These are phyloP conservation scores for Pocillopora damicornis DNA, from an alignment of 64 coral and sea anemone species.

Conservation along the genomic window DNA sequence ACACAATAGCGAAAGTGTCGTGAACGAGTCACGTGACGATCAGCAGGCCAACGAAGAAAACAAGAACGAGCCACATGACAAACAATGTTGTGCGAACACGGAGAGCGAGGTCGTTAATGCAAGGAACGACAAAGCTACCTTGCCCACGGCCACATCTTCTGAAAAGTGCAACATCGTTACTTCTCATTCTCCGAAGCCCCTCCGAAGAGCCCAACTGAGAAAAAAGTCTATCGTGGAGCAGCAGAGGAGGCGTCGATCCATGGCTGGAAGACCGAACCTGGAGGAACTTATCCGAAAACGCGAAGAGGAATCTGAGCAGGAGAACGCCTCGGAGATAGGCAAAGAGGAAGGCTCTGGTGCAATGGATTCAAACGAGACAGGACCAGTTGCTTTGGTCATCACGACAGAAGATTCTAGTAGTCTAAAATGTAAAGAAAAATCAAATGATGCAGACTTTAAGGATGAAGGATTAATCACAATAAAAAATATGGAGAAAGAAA, in stretches of 20 bases:
- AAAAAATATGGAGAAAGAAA: background rate
- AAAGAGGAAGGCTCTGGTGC: background rate
- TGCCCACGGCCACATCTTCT: background rate
- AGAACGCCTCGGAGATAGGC: background rate
- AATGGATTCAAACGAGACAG: background rate
- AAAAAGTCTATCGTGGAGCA: constrained; percentile 38
- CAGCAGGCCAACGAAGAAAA: background rate
- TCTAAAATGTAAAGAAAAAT: background rate
- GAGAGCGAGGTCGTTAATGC: background rate
- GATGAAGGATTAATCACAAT: background rate
- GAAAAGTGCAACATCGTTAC: background rate
- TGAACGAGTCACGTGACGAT: constrained; percentile 6
- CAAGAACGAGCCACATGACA: background rate
- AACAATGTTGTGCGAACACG: background rate
- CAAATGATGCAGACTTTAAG: background rate
- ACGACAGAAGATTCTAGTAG: background rate
- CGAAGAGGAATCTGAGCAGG: background rate
- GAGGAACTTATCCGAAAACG: background rate
- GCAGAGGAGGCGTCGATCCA: constrained; percentile 6
- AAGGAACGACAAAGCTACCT: background rate
- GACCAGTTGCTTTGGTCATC: background rate
- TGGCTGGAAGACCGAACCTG: constrained; percentile 12
- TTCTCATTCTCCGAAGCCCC: constrained; percentile 22
- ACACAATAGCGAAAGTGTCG: background rate
- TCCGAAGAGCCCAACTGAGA: constrained; percentile 28